Evolutionary conservation across 2,113 vertebrate species (phyloP), one percentile per base, ranked within the genome.

Genomic region (Anguilla rostrata): DNA sequence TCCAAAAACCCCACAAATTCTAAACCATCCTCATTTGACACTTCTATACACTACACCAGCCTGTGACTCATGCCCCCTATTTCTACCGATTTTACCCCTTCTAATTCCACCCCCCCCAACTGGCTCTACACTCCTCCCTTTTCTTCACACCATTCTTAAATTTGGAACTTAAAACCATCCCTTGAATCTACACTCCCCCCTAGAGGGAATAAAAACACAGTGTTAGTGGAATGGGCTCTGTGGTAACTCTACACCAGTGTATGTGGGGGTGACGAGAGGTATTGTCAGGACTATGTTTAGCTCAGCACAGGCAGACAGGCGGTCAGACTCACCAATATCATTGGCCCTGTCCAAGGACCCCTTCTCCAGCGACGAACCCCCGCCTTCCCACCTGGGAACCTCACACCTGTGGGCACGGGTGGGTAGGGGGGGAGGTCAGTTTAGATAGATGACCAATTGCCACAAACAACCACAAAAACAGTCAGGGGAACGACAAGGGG

Each of bases 341-440:
- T 97, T 96, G 95, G 95, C 96, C 95, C 96, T 97, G 92, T 99
- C 98, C 86, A 96, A 95, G 89, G 95, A 94, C 90, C 97, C 96
- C 91, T 95, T 96, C 91, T 99, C 97, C 90, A 97, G 94, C 87
- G 96, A 93, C 0, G 94, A 90, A 93, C 95, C 93, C 92, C 94
- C 94, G 90, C 96, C 93, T 87, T 99, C 98, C 90, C 97, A 96
- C 94, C 97, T 99, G 88, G 97, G 95, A 96, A 96, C 96, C 91
- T 99, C 98, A 92, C 94, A 95, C 96, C 98, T 99, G 95, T 90
- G 88, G 43, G 43, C n/a, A 56, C 56, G 60, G 56, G 15, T 56
- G 57, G 88, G 22, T 22, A 16, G 22, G 49, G 80, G 56, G 15
- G 79, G 57, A 60, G 53, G 26, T 29, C 49, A 82, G 39, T n/a